Base-by-base conservation (phyloP, 2,113 vertebrate species). In the Empidonax traillii region DNA sequence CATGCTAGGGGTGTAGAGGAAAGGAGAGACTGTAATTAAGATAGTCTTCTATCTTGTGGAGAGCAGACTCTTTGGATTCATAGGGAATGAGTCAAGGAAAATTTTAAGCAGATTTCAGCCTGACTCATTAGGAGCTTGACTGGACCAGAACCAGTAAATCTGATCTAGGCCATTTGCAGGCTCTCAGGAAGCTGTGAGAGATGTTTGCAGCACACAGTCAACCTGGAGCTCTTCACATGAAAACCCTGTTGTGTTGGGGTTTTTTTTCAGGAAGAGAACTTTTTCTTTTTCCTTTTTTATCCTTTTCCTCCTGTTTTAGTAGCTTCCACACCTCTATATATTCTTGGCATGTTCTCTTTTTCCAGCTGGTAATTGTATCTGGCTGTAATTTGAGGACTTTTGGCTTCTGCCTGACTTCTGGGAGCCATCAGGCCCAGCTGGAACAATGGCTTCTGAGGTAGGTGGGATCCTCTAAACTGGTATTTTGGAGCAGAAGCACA, bases 41-140 rank as follows among this genome's bases (percentile, higher is more conserved):
- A 55, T 49, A 30, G 25, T 39, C 68, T 84, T 80, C 73, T 69
- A 6, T 61, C 67, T 85, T 56, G 69, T 33, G 44, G 41, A 87
- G 49, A 83, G 46, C 22, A 89, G 61, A 20, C 24, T 82, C 41
- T 78, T 44, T 79, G 43, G 69, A 89, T 35, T 55, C 39, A 37
- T 14, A 86, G 65, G 35, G 94, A 94, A 90, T 59, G 43, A 83
- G 55, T 77, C 92, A 94, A 92, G 17, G 72, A 68, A 92, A 91
- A 92, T 24, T 94, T 94, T 80, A 65, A 83, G 72, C 55, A 73
- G 65, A 71, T 83, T 91, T 88, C 59, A 85, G 35, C 55, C 65
- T 88, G 65, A 43, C 68, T 91, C 5, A 6, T 80, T 83, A 75
- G 61, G 41, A 88, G 41, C 24, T 86, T 81, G 67, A 59, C 59